Percentiles rank a stretch among this genome's conserved stretches.
These are phyloP conservation scores for Lepilemur septentrionalis DNA, from an alignment of 2,797 vertebrate genomes.

Conservation along the genomic window DNA sequence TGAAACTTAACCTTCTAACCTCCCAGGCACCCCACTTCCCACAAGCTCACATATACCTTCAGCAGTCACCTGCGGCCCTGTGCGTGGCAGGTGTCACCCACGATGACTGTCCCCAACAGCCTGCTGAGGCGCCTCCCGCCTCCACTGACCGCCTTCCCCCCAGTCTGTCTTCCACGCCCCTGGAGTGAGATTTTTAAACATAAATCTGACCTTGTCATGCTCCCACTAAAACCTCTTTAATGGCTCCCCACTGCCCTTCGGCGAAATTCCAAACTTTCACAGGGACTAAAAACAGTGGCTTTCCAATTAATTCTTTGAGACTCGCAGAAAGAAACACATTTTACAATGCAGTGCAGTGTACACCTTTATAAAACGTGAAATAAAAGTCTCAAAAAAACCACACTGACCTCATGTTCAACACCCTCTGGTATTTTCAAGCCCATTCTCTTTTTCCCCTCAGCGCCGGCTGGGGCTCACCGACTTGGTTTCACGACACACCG, in stretches of 20 bases:
- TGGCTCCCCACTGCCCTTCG: slow-evolving; percentile 48
- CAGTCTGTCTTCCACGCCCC: neutral
- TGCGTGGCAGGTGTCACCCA: neutral
- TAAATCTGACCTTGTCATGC: slow-evolving; percentile 58
- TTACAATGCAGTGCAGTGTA: slow-evolving; percentile 8
- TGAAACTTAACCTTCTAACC: neutral
- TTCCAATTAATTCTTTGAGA: slow-evolving; percentile 52
- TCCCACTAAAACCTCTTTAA: slow-evolving; percentile 68
- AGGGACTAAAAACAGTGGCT: slow-evolving; percentile 50
- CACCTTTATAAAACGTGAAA: slow-evolving; percentile 54
- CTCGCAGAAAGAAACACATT: slow-evolving; percentile 32
- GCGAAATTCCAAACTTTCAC: slow-evolving; percentile 62
- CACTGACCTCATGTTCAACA: neutral
- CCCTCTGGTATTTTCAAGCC: neutral
- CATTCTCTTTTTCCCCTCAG: accelerated
- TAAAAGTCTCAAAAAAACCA: slow-evolving; percentile 1
- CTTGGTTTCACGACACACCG: neutral
- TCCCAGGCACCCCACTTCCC: neutral
- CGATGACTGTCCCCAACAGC: neutral
- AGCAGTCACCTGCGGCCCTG: neutral
- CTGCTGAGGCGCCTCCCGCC: neutral
- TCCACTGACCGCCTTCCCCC: neutral
- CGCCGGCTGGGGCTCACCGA: neutral
- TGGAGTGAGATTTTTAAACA: slow-evolving; percentile 50
- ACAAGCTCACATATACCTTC: accelerated